phyloP scores from a whole-genome alignment of 2,113 vertebrate species.

The Prunella himalayana region DNA sequence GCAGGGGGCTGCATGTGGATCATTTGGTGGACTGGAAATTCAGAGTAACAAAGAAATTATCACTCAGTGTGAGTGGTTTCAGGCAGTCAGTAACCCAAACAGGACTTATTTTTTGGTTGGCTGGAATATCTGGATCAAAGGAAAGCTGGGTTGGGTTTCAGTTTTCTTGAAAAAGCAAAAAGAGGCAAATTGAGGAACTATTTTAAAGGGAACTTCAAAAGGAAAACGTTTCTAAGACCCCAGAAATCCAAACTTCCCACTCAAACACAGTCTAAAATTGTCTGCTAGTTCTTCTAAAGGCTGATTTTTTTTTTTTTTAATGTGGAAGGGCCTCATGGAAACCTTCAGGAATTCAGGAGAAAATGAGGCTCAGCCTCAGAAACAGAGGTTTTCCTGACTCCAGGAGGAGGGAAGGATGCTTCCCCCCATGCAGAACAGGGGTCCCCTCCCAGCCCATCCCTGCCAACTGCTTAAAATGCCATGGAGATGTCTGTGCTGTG shows the following conservation, averaged over 20 bases:
- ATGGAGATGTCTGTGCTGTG: background rate
- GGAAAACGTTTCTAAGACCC: background rate
- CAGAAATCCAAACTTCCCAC: background rate
- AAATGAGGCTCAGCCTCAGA: background rate
- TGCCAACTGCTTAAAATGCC: background rate
- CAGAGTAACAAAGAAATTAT: background rate
- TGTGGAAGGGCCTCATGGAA: background rate
- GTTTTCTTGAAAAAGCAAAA: background rate
- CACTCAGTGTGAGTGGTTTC: background rate
- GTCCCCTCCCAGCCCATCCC: background rate
- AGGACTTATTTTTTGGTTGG: background rate
- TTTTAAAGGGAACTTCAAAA: background rate
- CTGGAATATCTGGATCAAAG: background rate
- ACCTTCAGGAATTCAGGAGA: background rate
- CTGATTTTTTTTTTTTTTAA: background rate
- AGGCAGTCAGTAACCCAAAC: background rate
- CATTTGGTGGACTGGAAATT: background rate
- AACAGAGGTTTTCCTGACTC: background rate
- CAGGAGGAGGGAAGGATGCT: background rate
- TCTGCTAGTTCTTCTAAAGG: background rate
- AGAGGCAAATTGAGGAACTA: background rate
- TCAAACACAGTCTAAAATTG: background rate
- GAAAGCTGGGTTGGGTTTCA: background rate
- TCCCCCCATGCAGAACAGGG: background rate
- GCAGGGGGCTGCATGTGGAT: background rate